A percentile compares a stretch with the other conserved stretches of the same genome.
Evolutionary conservation across 1,140 invertebrate genomes (phyloP).

Genomic region (Drosophila chauvacae): DNA sequence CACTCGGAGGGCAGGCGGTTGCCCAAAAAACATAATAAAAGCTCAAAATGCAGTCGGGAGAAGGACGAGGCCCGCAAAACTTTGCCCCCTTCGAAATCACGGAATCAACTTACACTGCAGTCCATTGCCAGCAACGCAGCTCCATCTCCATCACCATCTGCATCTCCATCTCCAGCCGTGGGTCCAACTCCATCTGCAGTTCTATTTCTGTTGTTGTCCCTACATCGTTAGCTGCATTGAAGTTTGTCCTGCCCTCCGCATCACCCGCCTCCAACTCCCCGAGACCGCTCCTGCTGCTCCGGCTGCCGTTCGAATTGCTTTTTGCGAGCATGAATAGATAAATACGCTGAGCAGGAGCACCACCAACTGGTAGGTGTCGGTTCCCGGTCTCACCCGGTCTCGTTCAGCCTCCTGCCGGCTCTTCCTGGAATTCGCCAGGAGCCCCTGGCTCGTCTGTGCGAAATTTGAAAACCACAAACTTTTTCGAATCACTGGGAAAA

Average conservation of each 20-base stretch:
- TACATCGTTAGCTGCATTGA: constrained; percentile 81
- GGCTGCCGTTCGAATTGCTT: constrained; percentile 63
- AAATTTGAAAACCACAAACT: constrained; percentile 79
- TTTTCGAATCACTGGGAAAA: constrained; percentile 41
- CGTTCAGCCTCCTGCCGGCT: constrained; percentile 17
- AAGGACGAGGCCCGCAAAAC: constrained; percentile 54
- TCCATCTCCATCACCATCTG: constrained; percentile 30
- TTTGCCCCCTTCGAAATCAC: constrained; percentile 70
- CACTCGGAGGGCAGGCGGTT: constrained; percentile 40
- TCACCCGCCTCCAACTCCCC: background rate
- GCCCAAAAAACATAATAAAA: constrained; percentile 74
- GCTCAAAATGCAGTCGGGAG: constrained; percentile 68
- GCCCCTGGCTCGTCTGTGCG: constrained; percentile 37
- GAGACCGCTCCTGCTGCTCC: constrained; percentile 7
- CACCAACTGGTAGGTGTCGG: constrained; percentile 53
- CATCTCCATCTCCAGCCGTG: constrained; percentile 15
- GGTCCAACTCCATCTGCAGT: constrained; percentile 34
- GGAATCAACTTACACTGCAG: constrained; percentile 73
- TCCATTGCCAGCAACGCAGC: constrained; percentile 63
- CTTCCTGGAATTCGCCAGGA: constrained; percentile 11
- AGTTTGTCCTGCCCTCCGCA: constrained; percentile 44
- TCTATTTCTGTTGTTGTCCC: constrained; percentile 63
- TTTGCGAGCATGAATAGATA: constrained; percentile 81
- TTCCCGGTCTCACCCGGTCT: constrained; percentile 18
- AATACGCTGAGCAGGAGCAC: constrained; percentile 67